Conservation (phyloP, 2,113 vertebrate species). For the Lepidiolamprologus cunningtoni region DNA sequence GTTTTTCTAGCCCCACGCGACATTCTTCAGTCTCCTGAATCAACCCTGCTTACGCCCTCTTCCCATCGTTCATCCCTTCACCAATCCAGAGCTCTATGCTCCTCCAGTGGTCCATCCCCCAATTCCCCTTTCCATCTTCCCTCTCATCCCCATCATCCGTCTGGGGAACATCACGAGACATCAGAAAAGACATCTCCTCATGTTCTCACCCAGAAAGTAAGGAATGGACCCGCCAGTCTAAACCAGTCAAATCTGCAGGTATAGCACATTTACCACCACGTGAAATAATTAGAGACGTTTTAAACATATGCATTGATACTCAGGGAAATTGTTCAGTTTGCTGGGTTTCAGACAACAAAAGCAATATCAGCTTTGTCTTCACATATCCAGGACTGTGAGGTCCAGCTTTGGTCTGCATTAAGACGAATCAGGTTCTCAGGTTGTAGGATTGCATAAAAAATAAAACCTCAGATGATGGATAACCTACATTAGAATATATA, state of each 20-base stretch:
- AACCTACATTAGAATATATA: neutral
- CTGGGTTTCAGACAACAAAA: neutral
- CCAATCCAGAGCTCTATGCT: neutral
- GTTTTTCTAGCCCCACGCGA: conserved; percentile 19
- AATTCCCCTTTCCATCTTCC: neutral
- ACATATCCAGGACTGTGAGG: neutral
- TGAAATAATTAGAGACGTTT: neutral
- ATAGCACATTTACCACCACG: neutral
- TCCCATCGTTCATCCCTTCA: neutral
- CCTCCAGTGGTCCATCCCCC: neutral
- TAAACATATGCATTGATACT: neutral
- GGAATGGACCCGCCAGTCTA: neutral
- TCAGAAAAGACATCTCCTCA: neutral
- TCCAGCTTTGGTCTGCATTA: neutral
- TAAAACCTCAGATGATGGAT: neutral
- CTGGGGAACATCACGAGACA: neutral
- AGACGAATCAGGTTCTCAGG: neutral
- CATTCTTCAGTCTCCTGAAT: conserved; percentile 31
- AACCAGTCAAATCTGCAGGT: conserved; percentile 19
- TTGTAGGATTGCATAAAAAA: neutral
- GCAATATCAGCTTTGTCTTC: neutral
- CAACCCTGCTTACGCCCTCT: neutral
- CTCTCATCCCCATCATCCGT: neutral
- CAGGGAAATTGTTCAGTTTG: neutral
- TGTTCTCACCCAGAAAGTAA: neutral